A percentile compares a stretch with the other conserved stretches of the same genome.
Conservation (phyloP, 2,113 vertebrate species). For the Phaetusa simplex region DNA sequence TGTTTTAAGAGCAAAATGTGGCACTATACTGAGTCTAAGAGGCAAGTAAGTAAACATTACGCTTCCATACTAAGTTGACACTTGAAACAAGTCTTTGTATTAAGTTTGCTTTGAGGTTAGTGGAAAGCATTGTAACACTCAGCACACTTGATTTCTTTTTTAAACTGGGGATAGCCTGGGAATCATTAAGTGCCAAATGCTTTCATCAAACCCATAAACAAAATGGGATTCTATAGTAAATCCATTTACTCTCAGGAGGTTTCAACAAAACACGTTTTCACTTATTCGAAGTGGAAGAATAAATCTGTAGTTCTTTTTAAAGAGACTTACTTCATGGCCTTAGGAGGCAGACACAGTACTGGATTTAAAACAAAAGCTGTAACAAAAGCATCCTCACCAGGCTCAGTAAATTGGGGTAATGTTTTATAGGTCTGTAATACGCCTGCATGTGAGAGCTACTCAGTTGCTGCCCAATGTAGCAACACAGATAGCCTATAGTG, state of each 20-base stretch:
- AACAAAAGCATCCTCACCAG: slow-evolving; percentile 35
- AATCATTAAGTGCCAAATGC: slow-evolving; percentile 66
- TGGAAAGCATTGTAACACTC: slow-evolving; percentile 38
- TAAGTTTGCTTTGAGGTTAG: slow-evolving; percentile 18
- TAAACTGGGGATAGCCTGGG: slow-evolving; percentile 57
- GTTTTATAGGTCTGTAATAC: not conserved
- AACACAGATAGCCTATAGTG: not conserved
- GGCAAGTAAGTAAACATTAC: not conserved
- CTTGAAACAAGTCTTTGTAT: slow-evolving; percentile 10
- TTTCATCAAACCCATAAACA: slow-evolving; percentile 68
- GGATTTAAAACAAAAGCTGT: slow-evolving; percentile 61
- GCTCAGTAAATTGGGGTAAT: slow-evolving; percentile 21
- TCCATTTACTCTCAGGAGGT: slow-evolving; percentile 49
- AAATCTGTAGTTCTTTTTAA: slow-evolving; percentile 65
- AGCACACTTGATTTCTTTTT: slow-evolving; percentile 9
- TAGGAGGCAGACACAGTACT: slow-evolving; percentile 47
- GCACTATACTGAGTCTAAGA: not conserved
- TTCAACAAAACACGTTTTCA: slow-evolving; percentile 68
- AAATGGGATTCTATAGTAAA: slow-evolving; percentile 62
- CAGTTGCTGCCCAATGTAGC: not conserved
- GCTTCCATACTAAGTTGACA: not conserved
- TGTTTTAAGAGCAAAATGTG: not conserved
- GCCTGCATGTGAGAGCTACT: slow-evolving; percentile 16
- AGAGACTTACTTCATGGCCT: slow-evolving; percentile 8
- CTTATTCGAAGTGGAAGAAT: slow-evolving; percentile 66